A percentile compares a stretch with the other conserved stretches of the same genome.
These are phyloP conservation scores for Trichopoda pennipes DNA, from an alignment of 2,888 invertebrate genomes.

Conservation along the genomic window DNA sequence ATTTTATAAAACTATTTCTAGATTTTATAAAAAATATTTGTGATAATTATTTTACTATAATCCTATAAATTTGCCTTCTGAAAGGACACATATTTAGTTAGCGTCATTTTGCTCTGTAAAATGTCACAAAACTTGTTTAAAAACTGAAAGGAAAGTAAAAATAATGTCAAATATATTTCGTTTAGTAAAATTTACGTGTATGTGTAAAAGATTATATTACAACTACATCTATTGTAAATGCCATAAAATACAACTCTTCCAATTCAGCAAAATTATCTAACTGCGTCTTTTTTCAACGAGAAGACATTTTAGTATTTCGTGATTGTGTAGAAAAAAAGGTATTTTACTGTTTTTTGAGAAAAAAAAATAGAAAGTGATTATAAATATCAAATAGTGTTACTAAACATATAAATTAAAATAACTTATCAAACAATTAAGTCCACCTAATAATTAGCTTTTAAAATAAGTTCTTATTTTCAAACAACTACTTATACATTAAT, in stretches of 20 bases:
- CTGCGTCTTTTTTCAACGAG: conserved; percentile 56
- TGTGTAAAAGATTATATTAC: background rate
- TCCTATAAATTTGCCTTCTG: too few relatives aligned
- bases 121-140: too few relatives aligned
- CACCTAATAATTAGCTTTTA: conserved; percentile 45
- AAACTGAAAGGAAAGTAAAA: too few relatives aligned
- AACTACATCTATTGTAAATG: too few relatives aligned
- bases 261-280: conserved; percentile 65
- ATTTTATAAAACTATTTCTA: too few relatives aligned
- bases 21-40: too few relatives aligned
- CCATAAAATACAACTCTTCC: conserved; percentile 14
- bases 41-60: too few relatives aligned
- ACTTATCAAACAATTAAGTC: conserved; percentile 23
- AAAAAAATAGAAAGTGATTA: conserved; percentile 16
- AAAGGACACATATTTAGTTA: too few relatives aligned
- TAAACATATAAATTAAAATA: conserved; percentile 19
- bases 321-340: conserved; percentile 34
- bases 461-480: conserved; percentile 27
- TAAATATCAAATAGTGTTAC: conserved; percentile 26
- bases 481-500: conserved; percentile 7
- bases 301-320: conserved; percentile 58
- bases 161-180: too few relatives aligned
- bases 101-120: too few relatives aligned
- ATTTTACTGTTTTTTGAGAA: conserved; percentile 10
- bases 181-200: too few relatives aligned